Base-by-base conservation (phyloP, 2,797 vertebrate species). In the Oryzias dopingdopingensis region DNA sequence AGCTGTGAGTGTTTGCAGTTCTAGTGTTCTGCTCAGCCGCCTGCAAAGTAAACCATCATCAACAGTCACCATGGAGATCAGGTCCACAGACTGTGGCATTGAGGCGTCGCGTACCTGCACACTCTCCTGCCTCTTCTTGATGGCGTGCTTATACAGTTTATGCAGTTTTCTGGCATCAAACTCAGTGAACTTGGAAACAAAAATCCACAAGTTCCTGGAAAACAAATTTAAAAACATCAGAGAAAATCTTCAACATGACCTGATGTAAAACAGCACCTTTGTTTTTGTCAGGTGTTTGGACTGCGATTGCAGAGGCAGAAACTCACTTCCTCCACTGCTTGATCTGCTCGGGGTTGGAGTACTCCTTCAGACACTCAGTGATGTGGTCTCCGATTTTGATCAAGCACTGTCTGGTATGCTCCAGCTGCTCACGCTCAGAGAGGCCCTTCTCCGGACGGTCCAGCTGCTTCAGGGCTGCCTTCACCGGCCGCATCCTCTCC, bases 351-450 rank as follows among this genome's bases (percentile, higher is more conserved):
- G 96, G 97, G 78, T 96, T 97, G 65, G 94, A 91, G 64, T 98
- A 98, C 59, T 96, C 96, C 86, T 96, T 96, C 64, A 99, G 88
- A 91, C 97, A 99, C 80, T 98, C 96, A 0, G 97, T 98, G 86
- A 99, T 99, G 80, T 99, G 97, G 84, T 99, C 97, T 70, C 97
- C 97, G 42, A 99, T 99, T 91, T 98, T 97, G 69, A 99, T 98
- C 59, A 99, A 91, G 66, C 97, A 99, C 58, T 99, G 97, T 6
- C 97, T 90, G 0, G 97, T 99, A 65, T 99, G 96, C 24, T 98
- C 96, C 4, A 99, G 92, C 82, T 99, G 97, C 67, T 99, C 96
- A 4, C 95, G 93, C 88, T 99, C 97, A 1, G 97, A 99, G 76
- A 99, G 94, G 14, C 97, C 97, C 72, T 98, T 98, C 86, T 99